Base-by-base conservation (phyloP, 2,888 invertebrate species). In the Prenolepis imparis region DNA sequence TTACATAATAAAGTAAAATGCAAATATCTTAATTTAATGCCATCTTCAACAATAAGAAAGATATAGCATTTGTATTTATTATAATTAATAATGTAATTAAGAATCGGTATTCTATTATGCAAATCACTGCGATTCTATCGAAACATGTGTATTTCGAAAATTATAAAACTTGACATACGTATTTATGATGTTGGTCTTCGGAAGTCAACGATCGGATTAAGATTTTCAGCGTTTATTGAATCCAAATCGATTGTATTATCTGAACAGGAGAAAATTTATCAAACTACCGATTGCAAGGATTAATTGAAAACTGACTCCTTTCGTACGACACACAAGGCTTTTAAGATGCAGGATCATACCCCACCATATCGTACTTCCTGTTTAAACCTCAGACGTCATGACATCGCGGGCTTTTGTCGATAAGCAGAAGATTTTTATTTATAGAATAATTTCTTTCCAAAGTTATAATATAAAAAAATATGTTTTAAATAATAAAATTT, bases 291-390 rank as follows among this genome's bases (percentile, higher is more conserved):
- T 70, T n/a, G 70, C 24, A 44, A 36, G 36, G 18, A 70, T 70
- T 44, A 70, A 48, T 57, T 18, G 21, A 36, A 32, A 36, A 80
- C 78, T 80, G 72, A 18, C 39, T 59, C 44, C 48, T 80, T n/a
- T 24, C 44, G 32, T 18, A 24, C 11, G 18, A 18, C 12, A 44
- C 18, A 24, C 36, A 48, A 70, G 18, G 44, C 70, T 80, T 80
- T 80, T 80, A 80, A 80, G 5, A 8, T 70, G 41, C 12, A 44
- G 6, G 21, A 57, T 12, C 9, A 1, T 44, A 68, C 78, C 72
- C 78, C 78, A 78, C 78, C 41, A 68, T 28, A 24, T 59, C 32
- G 12, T n/a, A 78, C 15, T 80, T 80, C 59, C 78, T 70, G 59
- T 77, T n/a, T 24, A 3, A 52, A 57, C 3, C 11, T 6, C 41